phyloP scores from a whole-genome alignment of 1,140 invertebrate species.

The Cyclina sinensis region DNA sequence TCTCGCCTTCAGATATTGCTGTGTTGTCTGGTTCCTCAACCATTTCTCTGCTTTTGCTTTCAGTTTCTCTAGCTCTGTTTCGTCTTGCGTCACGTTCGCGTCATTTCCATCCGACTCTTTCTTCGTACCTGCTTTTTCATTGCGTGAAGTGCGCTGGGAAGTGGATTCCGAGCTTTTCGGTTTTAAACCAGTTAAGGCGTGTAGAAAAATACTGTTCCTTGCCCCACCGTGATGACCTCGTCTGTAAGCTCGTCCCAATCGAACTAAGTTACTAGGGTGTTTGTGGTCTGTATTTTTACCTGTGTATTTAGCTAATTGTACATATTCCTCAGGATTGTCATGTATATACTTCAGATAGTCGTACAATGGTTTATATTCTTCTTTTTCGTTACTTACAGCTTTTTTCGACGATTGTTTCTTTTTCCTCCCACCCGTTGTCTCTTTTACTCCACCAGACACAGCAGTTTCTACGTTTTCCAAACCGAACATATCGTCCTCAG shows the following conservation, averaged over 20 bases:
- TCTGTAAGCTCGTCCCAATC: conserved; percentile 72
- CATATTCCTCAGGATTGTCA: conserved; percentile 79
- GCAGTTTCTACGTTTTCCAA: conserved; percentile 37
- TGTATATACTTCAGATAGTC: conserved; percentile 79
- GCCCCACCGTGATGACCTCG: conserved; percentile 68
- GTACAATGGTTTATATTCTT: conserved; percentile 75
- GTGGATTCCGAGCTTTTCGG: conserved; percentile 54
- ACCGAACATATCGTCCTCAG: conserved; percentile 23
- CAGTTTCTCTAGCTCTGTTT: conserved; percentile 78
- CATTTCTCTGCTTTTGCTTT: conserved; percentile 77
- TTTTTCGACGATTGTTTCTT: background rate
- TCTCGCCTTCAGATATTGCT: conserved; percentile 74
- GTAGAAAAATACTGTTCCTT: conserved; percentile 31
- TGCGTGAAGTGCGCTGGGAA: conserved; percentile 23
- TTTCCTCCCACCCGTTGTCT: background rate
- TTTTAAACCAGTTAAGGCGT: conserved; percentile 50
- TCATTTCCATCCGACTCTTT: conserved; percentile 57
- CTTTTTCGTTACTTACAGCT: conserved; percentile 22
- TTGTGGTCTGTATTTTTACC: conserved; percentile 42
- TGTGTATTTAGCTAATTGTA: conserved; percentile 62
- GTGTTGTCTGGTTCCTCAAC: conserved; percentile 73
- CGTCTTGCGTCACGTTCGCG: conserved; percentile 49
- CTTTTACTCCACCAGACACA: background rate
- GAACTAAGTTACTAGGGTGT: conserved; percentile 66
- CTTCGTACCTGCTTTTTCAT: conserved; percentile 44